Evolutionary conservation across 2,113 vertebrate genomes (phyloP).

Genomic region (Siphamia tubifer): DNA sequence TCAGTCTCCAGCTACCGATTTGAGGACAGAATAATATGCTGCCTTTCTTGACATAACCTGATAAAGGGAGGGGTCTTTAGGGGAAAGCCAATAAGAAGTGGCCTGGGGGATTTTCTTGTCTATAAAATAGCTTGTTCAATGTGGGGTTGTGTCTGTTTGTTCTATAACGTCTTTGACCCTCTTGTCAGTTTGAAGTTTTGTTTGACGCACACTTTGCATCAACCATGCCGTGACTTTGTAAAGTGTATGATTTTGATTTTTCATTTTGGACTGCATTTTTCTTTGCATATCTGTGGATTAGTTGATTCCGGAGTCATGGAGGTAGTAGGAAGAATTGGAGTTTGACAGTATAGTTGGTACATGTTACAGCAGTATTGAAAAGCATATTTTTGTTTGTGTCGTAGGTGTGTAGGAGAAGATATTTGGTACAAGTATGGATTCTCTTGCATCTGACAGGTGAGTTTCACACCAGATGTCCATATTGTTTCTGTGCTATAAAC

Average conservation of each 20-base stretch:
- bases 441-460: conserved; percentile 70
- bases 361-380: not conserved
- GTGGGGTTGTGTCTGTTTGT: not conserved
- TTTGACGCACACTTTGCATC: not conserved
- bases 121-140: conserved; percentile 54
- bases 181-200: conserved; percentile 7
- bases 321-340: conserved; percentile 44
- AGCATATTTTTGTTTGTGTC: conserved; percentile 24
- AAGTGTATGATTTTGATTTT: not conserved
- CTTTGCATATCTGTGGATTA: conserved; percentile 9
- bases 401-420: conserved; percentile 25
- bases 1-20: conserved; percentile 45
- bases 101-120: conserved; percentile 8
- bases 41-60: conserved; percentile 45
- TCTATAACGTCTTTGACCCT: not conserved
- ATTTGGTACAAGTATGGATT: conserved; percentile 39
- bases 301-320: conserved; percentile 42
- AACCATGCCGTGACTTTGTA: conserved; percentile 28
- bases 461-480: not conserved
- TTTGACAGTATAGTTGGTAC: not conserved
- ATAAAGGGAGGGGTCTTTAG: conserved; percentile 22
- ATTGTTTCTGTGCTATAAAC: too few species aligned
- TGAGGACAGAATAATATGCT: conserved; percentile 33
- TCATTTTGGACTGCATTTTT: conserved; percentile 9
- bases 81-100: conserved; percentile 5